phyloP scores from a whole-genome alignment of 2,113 vertebrate species.

The Macrotus californicus region DNA sequence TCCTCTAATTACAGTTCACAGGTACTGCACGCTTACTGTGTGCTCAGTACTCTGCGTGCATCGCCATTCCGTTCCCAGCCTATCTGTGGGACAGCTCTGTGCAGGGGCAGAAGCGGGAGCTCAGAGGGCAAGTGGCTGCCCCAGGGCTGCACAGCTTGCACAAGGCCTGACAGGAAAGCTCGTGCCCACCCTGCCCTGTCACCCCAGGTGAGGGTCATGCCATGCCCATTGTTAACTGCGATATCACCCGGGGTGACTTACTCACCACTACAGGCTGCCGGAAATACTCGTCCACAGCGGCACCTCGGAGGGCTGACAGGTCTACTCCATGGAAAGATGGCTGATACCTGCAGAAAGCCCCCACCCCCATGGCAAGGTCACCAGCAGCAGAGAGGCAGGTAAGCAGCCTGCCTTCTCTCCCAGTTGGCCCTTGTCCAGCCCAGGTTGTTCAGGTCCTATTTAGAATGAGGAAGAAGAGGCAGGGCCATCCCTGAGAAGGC shows the following conservation, averaged over 20 bases:
- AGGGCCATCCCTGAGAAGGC: neutral
- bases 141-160: neutral
- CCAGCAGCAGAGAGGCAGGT: neutral
- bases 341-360: slow-evolving; percentile 87
- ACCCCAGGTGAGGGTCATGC: neutral
- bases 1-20: neutral
- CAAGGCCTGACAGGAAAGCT: neutral
- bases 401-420: neutral
- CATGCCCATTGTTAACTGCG: neutral
- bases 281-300: slow-evolving; percentile 96
- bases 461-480: neutral
- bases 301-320: slow-evolving; percentile 91
- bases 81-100: neutral
- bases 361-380: neutral
- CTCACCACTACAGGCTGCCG: slow-evolving; percentile 94
- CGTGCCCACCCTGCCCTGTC: rapidly evolving
- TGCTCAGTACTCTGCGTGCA: neutral
- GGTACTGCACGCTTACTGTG: too few species aligned
- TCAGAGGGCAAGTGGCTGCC: neutral
- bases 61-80: neutral
- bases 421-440: neutral
- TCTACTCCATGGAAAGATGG: slow-evolving; percentile 97
- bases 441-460: neutral
- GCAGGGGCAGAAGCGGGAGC: neutral
- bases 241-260: neutral